These are phyloP conservation scores for Erythrocercus mccallii DNA, from an alignment of 2,113 vertebrate species.

Conservation along the genomic window DNA sequence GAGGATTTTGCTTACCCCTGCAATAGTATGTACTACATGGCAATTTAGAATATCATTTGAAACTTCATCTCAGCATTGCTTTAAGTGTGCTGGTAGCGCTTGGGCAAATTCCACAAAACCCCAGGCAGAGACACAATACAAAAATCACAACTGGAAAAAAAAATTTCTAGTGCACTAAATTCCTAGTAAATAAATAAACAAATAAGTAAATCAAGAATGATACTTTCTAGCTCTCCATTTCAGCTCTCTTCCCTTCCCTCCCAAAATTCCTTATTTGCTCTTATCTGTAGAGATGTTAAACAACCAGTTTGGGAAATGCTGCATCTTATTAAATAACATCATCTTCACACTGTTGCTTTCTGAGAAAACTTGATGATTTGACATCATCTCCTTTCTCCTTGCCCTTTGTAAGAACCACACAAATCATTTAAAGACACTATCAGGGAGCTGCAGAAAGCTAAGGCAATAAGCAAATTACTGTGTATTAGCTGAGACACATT, in stretches of 20 bases:
- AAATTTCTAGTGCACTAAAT: background rate
- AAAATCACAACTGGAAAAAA: background rate
- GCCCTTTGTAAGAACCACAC: background rate
- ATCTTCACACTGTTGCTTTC: background rate
- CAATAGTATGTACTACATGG: accelerated
- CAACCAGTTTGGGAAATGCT: background rate
- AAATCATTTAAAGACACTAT: background rate
- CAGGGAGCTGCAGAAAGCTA: background rate
- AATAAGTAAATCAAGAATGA: background rate
- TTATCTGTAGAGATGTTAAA: background rate
- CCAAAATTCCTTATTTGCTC: background rate
- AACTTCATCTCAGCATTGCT: background rate
- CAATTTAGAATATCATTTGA: background rate
- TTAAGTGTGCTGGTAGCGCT: background rate
- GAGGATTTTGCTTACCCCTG: background rate
- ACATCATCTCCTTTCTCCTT: background rate
- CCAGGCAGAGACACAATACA: background rate
- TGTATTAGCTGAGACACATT: background rate
- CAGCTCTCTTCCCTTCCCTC: background rate
- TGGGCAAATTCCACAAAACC: background rate
- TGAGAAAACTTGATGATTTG: background rate
- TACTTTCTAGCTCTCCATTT: background rate
- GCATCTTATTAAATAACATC: background rate
- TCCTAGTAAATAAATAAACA: background rate
- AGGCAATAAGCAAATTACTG: background rate